These are phyloP conservation scores for Trematomus bernacchii DNA, from an alignment of 2,797 vertebrate species.

Conservation along the genomic window DNA sequence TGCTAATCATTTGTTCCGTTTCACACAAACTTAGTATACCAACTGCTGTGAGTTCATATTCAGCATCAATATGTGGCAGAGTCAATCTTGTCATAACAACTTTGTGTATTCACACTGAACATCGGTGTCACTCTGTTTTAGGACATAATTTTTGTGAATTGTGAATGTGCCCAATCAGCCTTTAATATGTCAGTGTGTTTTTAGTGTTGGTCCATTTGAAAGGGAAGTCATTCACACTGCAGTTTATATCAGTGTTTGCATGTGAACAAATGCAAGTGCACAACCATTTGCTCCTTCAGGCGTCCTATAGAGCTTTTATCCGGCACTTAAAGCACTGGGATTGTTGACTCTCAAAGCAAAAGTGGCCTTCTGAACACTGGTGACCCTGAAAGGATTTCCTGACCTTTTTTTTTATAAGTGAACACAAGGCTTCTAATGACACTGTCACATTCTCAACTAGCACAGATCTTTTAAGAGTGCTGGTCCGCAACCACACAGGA, in stretches of 20 bases:
- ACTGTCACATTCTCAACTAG: neutral
- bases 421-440: conserved; percentile 17
- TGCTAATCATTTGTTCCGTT: conserved; percentile 33
- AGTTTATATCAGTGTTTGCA: neutral
- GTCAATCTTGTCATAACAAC: neutral
- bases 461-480: neutral
- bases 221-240: neutral
- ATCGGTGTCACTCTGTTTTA: neutral
- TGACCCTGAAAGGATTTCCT: conserved; percentile 14
- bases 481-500: neutral
- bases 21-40: conserved; percentile 14
- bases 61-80: neutral
- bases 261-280: neutral
- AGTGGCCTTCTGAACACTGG: neutral
- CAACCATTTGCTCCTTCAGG: conserved; percentile 1
- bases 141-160: neutral
- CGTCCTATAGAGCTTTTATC: neutral
- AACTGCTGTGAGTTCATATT: conserved; percentile 15
- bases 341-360: conserved; percentile 4
- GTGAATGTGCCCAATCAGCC: neutral
- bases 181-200: neutral
- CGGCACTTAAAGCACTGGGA: neutral
- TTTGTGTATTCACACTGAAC: neutral
- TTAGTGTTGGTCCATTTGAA: conserved; percentile 2
- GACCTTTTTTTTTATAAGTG: conserved; percentile 4